Base-by-base conservation (phyloP, 2,113 vertebrate species). In the Cinclus mexicanus region DNA sequence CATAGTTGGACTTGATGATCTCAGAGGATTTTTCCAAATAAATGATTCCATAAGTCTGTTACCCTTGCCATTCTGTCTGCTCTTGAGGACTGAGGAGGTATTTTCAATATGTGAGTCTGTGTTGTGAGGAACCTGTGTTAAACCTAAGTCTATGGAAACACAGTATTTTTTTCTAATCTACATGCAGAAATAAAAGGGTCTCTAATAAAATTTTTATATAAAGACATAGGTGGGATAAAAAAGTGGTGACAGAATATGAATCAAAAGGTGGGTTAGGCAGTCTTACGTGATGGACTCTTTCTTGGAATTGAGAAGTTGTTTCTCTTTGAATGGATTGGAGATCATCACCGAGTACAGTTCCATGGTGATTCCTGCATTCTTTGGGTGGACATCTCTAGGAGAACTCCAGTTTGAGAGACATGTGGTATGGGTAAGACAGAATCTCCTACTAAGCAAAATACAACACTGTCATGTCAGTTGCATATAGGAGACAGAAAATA, bases 351-450 rank as follows among this genome's bases (percentile, higher is more conserved):
- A 47, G 10, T n/a, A 39, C 10, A 21, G 3, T 37, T 78, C 29
- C 18, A 39, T 5, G 11, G 25, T 37, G 13, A 41, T 37, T 37
- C 19, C 35, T 29, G 24, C 42, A 31, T 82, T 79, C 25, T 25
- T 82, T 4, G 2, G 8, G 9, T 46, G 26, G 28, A 44, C 7
- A n/a, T 64, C 21, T 63, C 33, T 74, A 56, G 53, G 41, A 79
- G 78, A 72, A 21, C 4, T 13, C 8, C 4, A 39, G 0, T 53
- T 44, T 68, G n/a, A 53, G 6, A 74, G 4, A 33, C 1, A 5
- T 18, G 2, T 63, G 55, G 6, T 21, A 44, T 26, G 12, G 14
- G 25, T 68, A 53, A 53, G 17, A 60, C 5, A 69, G 17, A 76
- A 60, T 29, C 37, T 90, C 9, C 52, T 61, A 6, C 24, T 18